Percentiles rank a stretch among this genome's conserved stretches.
phyloP scores from a whole-genome alignment of 2,113 vertebrate species.

The Tachycineta bicolor region DNA sequence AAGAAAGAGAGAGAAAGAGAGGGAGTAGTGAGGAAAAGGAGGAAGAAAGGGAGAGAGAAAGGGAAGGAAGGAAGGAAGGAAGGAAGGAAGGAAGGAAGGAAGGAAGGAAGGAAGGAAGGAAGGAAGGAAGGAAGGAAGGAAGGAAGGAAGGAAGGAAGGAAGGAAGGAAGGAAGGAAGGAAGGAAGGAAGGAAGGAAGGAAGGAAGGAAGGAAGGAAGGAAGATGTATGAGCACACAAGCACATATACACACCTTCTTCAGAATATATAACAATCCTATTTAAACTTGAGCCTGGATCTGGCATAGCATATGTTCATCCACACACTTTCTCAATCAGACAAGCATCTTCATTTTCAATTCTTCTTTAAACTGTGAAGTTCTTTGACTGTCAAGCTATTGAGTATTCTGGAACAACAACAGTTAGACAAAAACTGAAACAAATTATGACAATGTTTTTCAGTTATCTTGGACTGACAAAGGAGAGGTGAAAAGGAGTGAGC shows the following conservation, averaged over 20 bases:
- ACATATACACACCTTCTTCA: neutral
- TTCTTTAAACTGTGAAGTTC: neutral
- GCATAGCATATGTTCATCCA: neutral
- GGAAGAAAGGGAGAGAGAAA: too few relatives aligned
- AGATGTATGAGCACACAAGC: neutral
- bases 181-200: neutral
- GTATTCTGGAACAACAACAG: neutral
- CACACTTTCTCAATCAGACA: neutral
- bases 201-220: too few relatives aligned
- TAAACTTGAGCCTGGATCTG: neutral
- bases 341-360: neutral
- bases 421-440: neutral
- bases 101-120: too few relatives aligned
- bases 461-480: neutral
- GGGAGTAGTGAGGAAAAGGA: accelerated
- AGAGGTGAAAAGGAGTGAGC: neutral
- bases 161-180: too few relatives aligned
- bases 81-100: too few relatives aligned
- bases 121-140: too few relatives aligned
- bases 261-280: neutral
- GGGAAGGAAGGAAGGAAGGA: too few relatives aligned
- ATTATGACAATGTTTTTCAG: neutral
- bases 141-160: accelerated
- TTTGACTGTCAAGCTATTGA: neutral
- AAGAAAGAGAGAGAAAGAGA: too few relatives aligned